Evolutionary conservation across 2,888 invertebrate genomes (phyloP).

Genomic region (Neoaliturus tenellus): DNA sequence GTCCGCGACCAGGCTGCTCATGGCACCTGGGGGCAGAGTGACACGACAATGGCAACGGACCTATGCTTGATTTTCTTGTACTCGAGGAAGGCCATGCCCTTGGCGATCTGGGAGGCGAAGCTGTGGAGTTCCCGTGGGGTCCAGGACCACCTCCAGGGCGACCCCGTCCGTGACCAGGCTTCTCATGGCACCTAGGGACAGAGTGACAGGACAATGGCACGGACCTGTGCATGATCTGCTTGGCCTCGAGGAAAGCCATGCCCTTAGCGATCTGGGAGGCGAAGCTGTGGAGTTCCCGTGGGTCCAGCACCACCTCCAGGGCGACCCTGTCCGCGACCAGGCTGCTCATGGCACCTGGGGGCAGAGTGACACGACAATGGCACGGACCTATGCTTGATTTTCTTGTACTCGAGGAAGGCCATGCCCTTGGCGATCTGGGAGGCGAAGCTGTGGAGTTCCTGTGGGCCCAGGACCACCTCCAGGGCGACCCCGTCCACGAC

Average conservation of each 20-base stretch:
- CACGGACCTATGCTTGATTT: conserved; percentile 52
- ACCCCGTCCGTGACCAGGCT: no score
- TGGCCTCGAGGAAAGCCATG: conserved; percentile 32
- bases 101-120: no score
- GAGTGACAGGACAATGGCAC: no score
- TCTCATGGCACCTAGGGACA: no score
- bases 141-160: no score
- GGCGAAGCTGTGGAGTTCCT: conserved; percentile 53
- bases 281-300: conserved; percentile 51
- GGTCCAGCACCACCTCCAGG: conserved; percentile 42
- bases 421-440: conserved; percentile 50
- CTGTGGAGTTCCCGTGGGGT: no score
- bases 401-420: conserved; percentile 31
- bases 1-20: neutral
- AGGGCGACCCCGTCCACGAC: neutral
- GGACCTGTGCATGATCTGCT: conserved; percentile 54
- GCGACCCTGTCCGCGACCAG: neutral
- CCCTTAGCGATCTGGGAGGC: conserved; percentile 50
- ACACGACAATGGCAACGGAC: no score
- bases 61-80: no score
- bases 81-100: no score
- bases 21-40: neutral
- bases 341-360: conserved; percentile 23
- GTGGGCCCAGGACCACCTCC: conserved; percentile 34
- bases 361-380: no score